Conservation (phyloP, 2,888 invertebrate genomes). For the Rapana venosa region DNA sequence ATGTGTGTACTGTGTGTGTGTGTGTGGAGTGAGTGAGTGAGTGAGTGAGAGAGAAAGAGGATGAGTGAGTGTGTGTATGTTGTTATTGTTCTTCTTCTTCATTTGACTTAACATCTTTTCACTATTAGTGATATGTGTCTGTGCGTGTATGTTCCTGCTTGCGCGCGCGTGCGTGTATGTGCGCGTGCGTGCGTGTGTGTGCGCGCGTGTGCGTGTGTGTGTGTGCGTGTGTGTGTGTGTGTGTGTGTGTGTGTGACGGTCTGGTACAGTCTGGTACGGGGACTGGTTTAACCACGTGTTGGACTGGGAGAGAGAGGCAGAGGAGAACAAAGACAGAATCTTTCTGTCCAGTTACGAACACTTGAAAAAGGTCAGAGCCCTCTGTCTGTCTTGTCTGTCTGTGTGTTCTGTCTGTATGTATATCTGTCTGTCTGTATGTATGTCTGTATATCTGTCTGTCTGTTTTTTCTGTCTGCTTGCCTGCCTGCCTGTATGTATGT, state of each 20-base stretch:
- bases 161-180: neutral
- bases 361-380: neutral
- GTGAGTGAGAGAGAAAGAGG: neutral
- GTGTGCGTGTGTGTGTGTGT: neutral
- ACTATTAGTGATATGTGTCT: too few relatives aligned
- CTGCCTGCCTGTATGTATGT: neutral
- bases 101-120: too few relatives aligned
- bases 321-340: neutral
- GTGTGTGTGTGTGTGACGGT: neutral
- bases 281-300: slow-evolving; percentile 28
- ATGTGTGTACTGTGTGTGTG: neutral
- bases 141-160: neutral
- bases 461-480: neutral
- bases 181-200: neutral
- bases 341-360: slow-evolving; percentile 11
- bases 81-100: too few relatives aligned
- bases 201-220: neutral
- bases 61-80: neutral
- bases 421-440: neutral
- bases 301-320: slow-evolving; percentile 10
- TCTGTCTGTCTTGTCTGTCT: neutral
- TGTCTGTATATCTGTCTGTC: neutral
- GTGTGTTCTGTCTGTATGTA: neutral
- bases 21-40: neutral
- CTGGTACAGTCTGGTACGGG: slow-evolving; percentile 2